Evolutionary conservation across 2,797 vertebrate species (phyloP).

Genomic region (Sebastes melanostomus): DNA sequence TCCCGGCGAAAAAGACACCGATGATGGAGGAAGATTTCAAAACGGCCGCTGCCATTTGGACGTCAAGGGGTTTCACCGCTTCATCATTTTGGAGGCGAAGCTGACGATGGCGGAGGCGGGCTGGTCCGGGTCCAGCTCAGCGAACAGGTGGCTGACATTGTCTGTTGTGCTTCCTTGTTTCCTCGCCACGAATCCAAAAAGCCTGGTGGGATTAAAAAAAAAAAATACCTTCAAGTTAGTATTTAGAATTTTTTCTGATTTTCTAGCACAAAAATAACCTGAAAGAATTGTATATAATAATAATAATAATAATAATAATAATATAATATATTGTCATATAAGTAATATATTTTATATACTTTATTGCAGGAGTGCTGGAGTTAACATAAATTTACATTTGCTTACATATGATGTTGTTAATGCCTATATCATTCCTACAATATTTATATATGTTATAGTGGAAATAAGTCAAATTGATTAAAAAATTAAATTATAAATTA

Average conservation of each 20-base stretch:
- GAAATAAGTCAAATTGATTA: too few species aligned
- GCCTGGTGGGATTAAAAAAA: slow-evolving; percentile 70
- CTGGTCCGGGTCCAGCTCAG: slow-evolving; percentile 93
- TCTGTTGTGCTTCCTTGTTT: slow-evolving; percentile 99
- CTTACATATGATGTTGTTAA: too few species aligned
- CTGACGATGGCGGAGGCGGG: slow-evolving; percentile 93
- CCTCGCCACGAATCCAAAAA: slow-evolving; percentile 96
- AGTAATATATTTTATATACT: too few species aligned
- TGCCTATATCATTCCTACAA: too few species aligned
- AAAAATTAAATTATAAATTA: too few species aligned
- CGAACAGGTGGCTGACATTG: slow-evolving; percentile 99
- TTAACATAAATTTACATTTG: too few species aligned
- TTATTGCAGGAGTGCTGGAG: too few species aligned
- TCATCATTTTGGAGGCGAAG: slow-evolving; percentile 94
- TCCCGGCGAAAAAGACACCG: slow-evolving; percentile 56
- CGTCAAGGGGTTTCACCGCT: slow-evolving; percentile 75
- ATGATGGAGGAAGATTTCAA: slow-evolving; percentile 52
- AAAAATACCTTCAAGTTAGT: neutral
- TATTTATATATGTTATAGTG: too few species aligned
- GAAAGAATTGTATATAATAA: neutral
- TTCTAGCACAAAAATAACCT: neutral
- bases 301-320: too few species aligned
- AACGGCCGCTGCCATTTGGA: slow-evolving; percentile 73
- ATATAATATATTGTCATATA: too few species aligned
- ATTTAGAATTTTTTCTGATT: neutral